phyloP scores from a whole-genome alignment of 2,113 vertebrate species.

The Sylvietta virens region DNA sequence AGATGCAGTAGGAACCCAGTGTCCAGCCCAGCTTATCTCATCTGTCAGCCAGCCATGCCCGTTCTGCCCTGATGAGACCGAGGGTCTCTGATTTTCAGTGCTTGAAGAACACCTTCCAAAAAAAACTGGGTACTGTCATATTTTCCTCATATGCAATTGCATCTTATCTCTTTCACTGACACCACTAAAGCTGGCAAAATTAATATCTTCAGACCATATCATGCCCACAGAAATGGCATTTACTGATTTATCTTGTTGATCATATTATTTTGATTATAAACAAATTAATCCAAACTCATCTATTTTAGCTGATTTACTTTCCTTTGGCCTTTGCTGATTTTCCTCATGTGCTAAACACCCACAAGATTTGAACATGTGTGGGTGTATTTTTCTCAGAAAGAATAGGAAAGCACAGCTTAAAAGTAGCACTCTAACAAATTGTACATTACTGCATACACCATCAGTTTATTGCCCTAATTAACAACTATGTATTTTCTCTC shows the following conservation, averaged over 20 bases:
- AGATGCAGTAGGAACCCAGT: neutral
- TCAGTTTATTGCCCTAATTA: neutral
- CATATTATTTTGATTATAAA: neutral
- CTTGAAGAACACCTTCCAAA: neutral
- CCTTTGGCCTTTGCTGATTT: neutral
- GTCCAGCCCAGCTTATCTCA: neutral
- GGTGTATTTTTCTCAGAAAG: neutral
- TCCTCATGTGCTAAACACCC: neutral
- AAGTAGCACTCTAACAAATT: neutral
- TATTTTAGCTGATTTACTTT: neutral
- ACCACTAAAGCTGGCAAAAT: constrained; percentile 5
- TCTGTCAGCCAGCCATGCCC: neutral
- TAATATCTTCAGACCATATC: constrained; percentile 7
- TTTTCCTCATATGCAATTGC: neutral
- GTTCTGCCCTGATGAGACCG: neutral
- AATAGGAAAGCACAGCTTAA: neutral
- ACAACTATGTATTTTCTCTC: neutral
- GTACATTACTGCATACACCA: neutral
- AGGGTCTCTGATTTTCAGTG: neutral
- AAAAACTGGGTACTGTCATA: neutral
- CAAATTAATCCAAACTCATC: neutral
- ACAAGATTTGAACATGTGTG: neutral
- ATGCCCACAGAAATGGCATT: constrained; percentile 22
- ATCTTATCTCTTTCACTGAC: neutral
- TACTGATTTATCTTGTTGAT: neutral